Evolutionary conservation across 2,888 invertebrate genomes (phyloP), one percentile per base, ranked within the genome.

Genomic region (Himalopsyche kuldschensis): DNA sequence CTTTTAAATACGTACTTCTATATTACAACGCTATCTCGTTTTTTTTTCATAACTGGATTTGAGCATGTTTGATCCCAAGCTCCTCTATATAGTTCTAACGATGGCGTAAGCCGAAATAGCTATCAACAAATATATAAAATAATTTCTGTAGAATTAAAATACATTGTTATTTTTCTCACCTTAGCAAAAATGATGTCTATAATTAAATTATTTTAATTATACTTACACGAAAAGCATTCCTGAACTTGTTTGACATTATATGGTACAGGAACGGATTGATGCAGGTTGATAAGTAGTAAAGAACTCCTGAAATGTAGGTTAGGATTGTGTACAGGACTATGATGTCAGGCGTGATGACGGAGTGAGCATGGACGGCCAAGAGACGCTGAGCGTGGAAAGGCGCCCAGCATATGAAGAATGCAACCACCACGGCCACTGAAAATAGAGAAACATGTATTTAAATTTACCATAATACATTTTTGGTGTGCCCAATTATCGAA

Each of bases 341-440:
- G 47, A 94, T 90, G 82, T 91, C 87, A 85, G 90, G 89, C 5
- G 90, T 90, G 85, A 90, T 88, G 88, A 91, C 89, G 11, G 92
- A 90, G 87, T 93, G 91, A 81, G 94, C 93, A 89, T 97, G 95
- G 85, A 95, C 94, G 10, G 95, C 95, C 84, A 97, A 93, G 78
- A 98, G 93, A 15, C 98, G 92, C 89, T 98, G 98, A 0, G 97
- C 96, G 90, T 98, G 98, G 90, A 98, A 98, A 1, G 98, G 98
- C 0, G 96, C 96, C 96, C 96, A 97, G 90, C 97, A 97, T 41
- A 97, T 91, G 90, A 96, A 96, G 90, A 96, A 96, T 1, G 97
- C 97, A 88, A 97, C 96, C 84, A 98, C 98, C 2, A 98, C 95
- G 82, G 97, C 97, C 88, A 96, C 96, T 96, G 94, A 84, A 91